Conservation (phyloP, 2,113 vertebrate genomes). For the Nothoprocta perdicaria region DNA sequence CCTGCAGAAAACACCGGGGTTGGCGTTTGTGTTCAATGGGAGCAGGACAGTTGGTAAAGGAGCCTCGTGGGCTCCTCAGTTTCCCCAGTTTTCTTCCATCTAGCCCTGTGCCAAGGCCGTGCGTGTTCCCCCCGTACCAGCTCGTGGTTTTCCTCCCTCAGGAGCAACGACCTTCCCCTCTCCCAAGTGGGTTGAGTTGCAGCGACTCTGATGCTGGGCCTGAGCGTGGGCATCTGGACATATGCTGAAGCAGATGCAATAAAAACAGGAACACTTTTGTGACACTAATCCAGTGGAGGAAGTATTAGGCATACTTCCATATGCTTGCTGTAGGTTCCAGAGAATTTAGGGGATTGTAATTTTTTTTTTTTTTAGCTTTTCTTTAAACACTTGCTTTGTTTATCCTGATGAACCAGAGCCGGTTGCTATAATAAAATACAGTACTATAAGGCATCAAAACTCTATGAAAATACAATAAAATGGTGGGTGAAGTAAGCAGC, state of each 20-base stretch:
- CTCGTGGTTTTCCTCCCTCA: background rate
- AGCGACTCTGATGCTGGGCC: background rate
- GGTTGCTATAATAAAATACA: background rate
- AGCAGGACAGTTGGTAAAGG: background rate
- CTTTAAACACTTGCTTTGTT: background rate
- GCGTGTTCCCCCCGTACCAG: no score
- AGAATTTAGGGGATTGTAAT: background rate
- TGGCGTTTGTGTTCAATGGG: background rate
- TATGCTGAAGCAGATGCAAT: background rate
- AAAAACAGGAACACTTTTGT: background rate
- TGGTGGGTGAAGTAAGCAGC: background rate
- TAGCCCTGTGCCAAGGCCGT: fast-evolving
- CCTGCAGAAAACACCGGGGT: fast-evolving
- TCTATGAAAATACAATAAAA: slow-evolving; percentile 4
- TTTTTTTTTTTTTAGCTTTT: background rate
- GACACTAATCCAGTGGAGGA: background rate
- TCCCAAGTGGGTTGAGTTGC: background rate
- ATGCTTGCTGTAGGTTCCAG: background rate
- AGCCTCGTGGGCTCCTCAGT: no score
- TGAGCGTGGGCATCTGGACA: background rate
- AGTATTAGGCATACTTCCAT: background rate
- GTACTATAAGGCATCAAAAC: background rate
- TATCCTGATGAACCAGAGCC: background rate
- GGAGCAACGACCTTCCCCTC: background rate
- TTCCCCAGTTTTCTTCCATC: background rate